Percentiles rank a stretch among this genome's conserved stretches.
phyloP scores from a whole-genome alignment of 2,888 invertebrate species.

The Brassicogethes aeneus region DNA sequence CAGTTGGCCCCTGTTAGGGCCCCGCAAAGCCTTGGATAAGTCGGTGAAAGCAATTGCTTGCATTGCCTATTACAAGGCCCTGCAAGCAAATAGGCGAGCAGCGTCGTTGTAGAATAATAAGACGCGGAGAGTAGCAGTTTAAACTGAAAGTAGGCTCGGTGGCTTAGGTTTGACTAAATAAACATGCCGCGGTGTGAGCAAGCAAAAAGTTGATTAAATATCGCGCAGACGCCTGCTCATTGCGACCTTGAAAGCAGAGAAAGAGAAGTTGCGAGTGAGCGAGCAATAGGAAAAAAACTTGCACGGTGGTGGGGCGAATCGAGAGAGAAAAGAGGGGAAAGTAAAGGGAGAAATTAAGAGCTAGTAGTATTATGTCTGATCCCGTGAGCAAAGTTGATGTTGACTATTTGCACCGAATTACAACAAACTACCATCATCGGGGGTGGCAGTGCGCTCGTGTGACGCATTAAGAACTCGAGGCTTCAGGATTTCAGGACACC shows the following conservation, averaged over 20 bases:
- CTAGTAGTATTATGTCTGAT: conserved; percentile 38
- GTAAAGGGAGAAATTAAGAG: conserved; percentile 44
- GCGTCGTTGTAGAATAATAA: too few species aligned
- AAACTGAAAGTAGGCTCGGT: too few species aligned
- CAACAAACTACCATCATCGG: conserved; percentile 15
- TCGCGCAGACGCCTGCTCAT: conserved; percentile 28
- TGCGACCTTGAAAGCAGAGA: conserved; percentile 41
- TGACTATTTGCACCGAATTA: conserved; percentile 30
- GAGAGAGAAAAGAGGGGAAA: conserved; percentile 43
- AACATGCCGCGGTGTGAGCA: conserved; percentile 42
- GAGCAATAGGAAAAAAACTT: conserved; percentile 38
- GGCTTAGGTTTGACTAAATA: too few species aligned
- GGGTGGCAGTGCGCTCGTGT: conserved; percentile 24
- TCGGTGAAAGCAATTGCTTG: conserved; percentile 43
- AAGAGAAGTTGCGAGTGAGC: conserved; percentile 38
- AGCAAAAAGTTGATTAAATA: conserved; percentile 18
- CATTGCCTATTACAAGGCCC: neutral
- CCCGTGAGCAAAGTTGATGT: conserved; percentile 34
- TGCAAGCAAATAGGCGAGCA: neutral
- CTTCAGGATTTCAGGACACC: too few species aligned
- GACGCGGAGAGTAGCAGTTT: too few species aligned
- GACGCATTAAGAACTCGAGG: too few species aligned
- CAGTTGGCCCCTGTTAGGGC: conserved; percentile 38
- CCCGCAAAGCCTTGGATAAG: conserved; percentile 40
- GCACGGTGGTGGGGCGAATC: conserved; percentile 28